Evolutionary conservation across 1,140 invertebrate genomes (phyloP), one percentile per base, ranked within the genome.

Genomic region (Aricia agestis): DNA sequence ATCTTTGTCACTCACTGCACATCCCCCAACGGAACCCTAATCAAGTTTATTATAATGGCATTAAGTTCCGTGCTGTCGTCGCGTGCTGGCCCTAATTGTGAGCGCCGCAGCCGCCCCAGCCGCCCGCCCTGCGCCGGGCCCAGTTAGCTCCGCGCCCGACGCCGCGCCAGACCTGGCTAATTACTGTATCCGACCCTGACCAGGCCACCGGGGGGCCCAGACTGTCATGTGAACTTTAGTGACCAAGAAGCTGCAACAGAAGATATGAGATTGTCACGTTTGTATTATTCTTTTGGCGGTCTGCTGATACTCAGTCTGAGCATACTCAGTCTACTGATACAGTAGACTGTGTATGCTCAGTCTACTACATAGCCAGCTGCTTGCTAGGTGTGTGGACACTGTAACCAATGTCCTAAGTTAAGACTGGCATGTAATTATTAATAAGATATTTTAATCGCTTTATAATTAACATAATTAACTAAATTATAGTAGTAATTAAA

Each of bases 31-130:
- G 59, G 59, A 19, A 63, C 59, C 59, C 59, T 25, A 63, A 63
- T 19, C 18, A 19, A 25, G 18, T 63, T 63, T 63, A 63, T 63
- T 63, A 63, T 63, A 63, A 63, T 63, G 18, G 59, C 10, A 63
- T 19, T 19, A 63, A 63, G 59, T 63, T 63, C 59, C 59, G 59
- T 63, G 59, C 59, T 63, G 59, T 63, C 59, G 59, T 59, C 58
- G 59, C 59, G 59, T 63, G 59, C 59, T 63, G 59, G 18, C 18
- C 18, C 59, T 63, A 63, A 63, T 63, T 63, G 59, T 63, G 59
- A 25, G 59, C 59, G 59, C 59, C 59, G 59, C 19, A 11, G 19
- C 59, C 58, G 15, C 58, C 58, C 18, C 58, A 59, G 58, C 7
- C 7, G n/a, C 58, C 59, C 19, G 59, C 19, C 59, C 59, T 25